Base-by-base conservation (phyloP, 1,140 invertebrate genomes). In the Formica exsecta region DNA sequence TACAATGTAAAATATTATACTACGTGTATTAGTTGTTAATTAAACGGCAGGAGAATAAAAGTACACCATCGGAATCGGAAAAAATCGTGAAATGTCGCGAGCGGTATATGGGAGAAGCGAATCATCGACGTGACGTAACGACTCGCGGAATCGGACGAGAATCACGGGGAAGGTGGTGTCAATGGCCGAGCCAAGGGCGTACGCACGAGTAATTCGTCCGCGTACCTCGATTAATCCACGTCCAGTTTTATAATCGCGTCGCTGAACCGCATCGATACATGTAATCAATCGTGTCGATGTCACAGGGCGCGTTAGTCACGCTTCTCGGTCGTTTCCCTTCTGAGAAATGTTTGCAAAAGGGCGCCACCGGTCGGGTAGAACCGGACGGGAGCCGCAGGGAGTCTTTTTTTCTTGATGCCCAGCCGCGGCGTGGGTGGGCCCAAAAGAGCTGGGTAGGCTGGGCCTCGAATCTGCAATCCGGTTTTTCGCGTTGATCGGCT, bases 381-480 rank as follows among this genome's bases (percentile, higher is more conserved):
- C 16, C 51, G 32, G 44, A 54, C 38, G 29, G 44, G 59, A 88
- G 87, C 86, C 91, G 48, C 48, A 51, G 48, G 48, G 13, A 51
- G 16, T 51, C 48, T 51, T 19, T 51, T 51, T 51, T 51, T 19
- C 16, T 51, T 0, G 85, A 91, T 80, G 62, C 79, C 41, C 89
- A 87, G 89, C 68, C 74, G 70, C 80, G 41, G 91, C 91, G 93
- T 94, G 92, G 93, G 93, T 94, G 92, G 93, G 92, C 92, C 90
- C 88, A 90, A 91, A 92, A 19, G 48, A 51, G 86, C 87, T 29
- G 85, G 86, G 92, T 93, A 92, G 93, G 92, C 91, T 89, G 92
- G 92, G 85, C 91, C 75, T 85, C 80, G 80, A 73, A 54, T 77
- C 86, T 57, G 64, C 59, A 38, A 77, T 87, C 76, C 85, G 79